phyloP scores from a whole-genome alignment of 2,113 vertebrate species.

The Gila orcuttii region DNA sequence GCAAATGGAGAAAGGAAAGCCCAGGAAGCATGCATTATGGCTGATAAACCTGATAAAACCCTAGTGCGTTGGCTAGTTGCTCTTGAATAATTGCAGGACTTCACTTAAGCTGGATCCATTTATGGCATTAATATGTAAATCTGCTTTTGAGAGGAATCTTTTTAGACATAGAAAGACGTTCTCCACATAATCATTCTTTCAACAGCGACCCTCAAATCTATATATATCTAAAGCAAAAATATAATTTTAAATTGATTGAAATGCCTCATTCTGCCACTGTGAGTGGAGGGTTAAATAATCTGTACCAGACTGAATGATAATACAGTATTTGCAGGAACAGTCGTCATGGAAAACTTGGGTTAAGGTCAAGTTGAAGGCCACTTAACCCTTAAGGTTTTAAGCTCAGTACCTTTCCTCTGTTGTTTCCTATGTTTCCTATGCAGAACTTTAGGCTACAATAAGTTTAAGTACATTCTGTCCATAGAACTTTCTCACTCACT shows the following conservation, averaged over 20 bases:
- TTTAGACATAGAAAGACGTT: neutral
- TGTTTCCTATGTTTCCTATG: neutral
- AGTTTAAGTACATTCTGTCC: neutral
- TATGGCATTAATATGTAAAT: neutral
- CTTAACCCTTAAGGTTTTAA: neutral
- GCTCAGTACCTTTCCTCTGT: neutral
- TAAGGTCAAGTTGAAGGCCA: neutral
- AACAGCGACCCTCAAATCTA: neutral
- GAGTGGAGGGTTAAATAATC: neutral
- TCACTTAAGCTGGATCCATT: conserved; percentile 24
- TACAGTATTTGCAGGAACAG: neutral
- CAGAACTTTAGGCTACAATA: neutral
- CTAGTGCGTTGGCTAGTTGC: neutral
- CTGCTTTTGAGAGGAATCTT: neutral
- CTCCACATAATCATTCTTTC: neutral
- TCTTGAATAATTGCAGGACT: conserved; percentile 65
- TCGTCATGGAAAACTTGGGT: neutral
- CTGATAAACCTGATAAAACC: conserved; percentile 23
- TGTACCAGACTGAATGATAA: neutral
- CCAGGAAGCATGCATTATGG: neutral
- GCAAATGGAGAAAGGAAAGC: conserved; percentile 64
- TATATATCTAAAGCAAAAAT: neutral
- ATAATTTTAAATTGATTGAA: neutral
- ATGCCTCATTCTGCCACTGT: neutral
- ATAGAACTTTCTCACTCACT: no score